Evolutionary conservation across 2,888 invertebrate species (phyloP), one percentile per base, ranked within the genome.

Genomic region (Agrenia bidenticulata): DNA sequence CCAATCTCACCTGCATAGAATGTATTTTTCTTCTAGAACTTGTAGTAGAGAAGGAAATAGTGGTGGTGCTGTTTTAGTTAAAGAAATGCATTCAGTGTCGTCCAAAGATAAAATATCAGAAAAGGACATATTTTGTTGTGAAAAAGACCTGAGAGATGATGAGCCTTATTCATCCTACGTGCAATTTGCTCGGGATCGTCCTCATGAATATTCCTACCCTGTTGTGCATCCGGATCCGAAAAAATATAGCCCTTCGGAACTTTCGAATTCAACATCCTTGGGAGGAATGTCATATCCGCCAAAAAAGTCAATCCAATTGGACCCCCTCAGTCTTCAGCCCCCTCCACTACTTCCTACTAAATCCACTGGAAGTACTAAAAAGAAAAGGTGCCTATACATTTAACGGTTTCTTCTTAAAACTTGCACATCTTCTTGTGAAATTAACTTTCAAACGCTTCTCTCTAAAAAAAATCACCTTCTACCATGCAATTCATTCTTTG

Each of bases 121-220:
- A 19, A 69, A 71, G 66, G 74, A 74, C 61, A 64, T 74, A 59
- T 67, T 73, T 63, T 70, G 65, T 64, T 67, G 70, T 74, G 74
- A 75, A 64, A 70, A 76, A 73, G 69, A 73, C 63, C 58, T 64
- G 61, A 69, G 69, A 61, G 73, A 74, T 58, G 77, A 77, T 54
- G 76, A 76, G 59, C 69, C 65, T 59, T 77, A 73, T 57, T 76
- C 76, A 39, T 88, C 91, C 27, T 92, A 93, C 79, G 92, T 94
- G 67, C 90, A 92, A 78, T 83, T 93, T 74, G 87, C 78, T 11
- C 63, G 66, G 41, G 78, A 78, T 65, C 76, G 77, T 64, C 77
- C 88, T 53, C 92, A 92, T 80, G 94, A 94, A 76, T 94, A 94
- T 82, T 88, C 89, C 76, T 94, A 94, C 81, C 92, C 93, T 0